phyloP scores from a whole-genome alignment of 2,797 vertebrate species.

The Danio albolineatus region DNA sequence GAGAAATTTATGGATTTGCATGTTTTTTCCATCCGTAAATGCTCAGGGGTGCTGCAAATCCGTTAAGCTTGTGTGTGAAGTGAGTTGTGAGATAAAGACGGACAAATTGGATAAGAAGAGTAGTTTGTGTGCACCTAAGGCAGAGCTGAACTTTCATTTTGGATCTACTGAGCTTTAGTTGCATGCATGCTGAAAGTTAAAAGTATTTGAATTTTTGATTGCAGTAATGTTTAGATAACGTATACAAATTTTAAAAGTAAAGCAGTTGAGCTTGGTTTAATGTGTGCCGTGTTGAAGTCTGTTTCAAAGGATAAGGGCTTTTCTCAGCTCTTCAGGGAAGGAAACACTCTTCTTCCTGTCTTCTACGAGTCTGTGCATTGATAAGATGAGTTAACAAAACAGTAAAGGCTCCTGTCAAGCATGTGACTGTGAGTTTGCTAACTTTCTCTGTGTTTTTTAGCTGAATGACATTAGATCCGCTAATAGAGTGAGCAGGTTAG shows the following conservation, averaged over 20 bases:
- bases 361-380: constrained; percentile 45
- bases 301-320: constrained; percentile 28
- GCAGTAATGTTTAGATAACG: background rate
- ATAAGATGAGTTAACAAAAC: constrained; percentile 50
- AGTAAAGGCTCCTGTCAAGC: background rate
- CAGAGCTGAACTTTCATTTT: background rate
- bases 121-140: background rate
- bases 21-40: background rate
- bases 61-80: constrained; percentile 19
- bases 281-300: background rate
- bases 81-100: constrained; percentile 1
- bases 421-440: constrained; percentile 31
- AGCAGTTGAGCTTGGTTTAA: background rate
- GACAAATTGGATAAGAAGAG: background rate
- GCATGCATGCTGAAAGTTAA: background rate
- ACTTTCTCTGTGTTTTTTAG: constrained; percentile 28
- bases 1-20: constrained; percentile 24
- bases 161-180: background rate
- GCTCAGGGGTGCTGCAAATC: background rate
- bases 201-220: background rate
- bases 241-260: background rate
- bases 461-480: constrained; percentile 51
- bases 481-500: constrained; percentile 67
- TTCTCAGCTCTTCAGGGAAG: constrained; percentile 35
- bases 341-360: constrained; percentile 56